Evolutionary conservation across 2,113 vertebrate species (phyloP).

Genomic region (Stigmatopora nigra): DNA sequence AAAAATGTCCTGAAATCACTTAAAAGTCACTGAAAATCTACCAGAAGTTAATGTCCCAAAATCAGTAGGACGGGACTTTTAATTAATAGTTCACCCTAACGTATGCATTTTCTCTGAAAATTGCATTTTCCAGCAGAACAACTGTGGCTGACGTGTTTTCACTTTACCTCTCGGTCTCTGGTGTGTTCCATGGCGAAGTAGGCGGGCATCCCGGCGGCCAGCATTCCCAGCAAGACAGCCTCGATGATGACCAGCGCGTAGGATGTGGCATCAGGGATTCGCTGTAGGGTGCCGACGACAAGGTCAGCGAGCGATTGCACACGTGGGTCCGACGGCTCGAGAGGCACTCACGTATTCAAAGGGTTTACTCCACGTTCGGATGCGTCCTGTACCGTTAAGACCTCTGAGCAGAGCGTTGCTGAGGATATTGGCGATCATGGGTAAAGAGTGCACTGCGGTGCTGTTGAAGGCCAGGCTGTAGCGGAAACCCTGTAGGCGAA

Average conservation of each 20-base stretch:
- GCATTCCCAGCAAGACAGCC: constrained; percentile 83
- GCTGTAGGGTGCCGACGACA: constrained; percentile 35
- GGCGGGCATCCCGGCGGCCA: constrained; percentile 86
- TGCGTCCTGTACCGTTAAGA: constrained; percentile 77
- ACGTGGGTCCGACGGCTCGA: no score
- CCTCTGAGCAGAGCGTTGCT: constrained; percentile 83
- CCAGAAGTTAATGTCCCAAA: no score
- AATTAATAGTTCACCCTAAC: no score
- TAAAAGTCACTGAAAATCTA: no score
- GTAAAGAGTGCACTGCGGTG: constrained; percentile 88
- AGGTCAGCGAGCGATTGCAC: no score
- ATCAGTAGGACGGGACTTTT: no score
- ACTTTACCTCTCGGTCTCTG: constrained; percentile 82
- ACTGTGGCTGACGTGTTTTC: no score
- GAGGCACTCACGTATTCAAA: constrained; percentile 72
- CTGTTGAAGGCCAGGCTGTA: constrained; percentile 83
- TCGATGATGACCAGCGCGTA: constrained; percentile 72
- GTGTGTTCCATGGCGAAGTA: constrained; percentile 97
- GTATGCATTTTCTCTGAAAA: no score
- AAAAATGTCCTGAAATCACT: no score
- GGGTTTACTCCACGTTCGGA: constrained; percentile 86
- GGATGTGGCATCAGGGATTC: constrained; percentile 63
- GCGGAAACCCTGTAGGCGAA: constrained; percentile 68
- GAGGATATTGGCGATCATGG: constrained; percentile 83
- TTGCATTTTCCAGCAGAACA: no score